phyloP scores from a whole-genome alignment of 1,140 invertebrate species.

The Drosophila baimaii region DNA sequence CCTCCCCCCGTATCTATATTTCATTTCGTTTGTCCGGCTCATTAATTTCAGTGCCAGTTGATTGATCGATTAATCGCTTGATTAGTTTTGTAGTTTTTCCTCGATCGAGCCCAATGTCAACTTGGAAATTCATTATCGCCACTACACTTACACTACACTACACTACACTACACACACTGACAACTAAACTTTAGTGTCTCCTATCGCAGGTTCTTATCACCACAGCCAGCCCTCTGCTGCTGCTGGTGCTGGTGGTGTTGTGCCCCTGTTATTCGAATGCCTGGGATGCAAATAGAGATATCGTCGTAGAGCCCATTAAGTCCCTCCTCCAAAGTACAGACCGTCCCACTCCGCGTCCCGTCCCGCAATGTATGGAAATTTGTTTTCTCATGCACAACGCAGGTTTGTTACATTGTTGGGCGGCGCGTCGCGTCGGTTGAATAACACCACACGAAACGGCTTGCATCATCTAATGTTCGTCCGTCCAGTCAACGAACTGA shows the following conservation, averaged over 20 bases:
- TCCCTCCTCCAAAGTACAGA: conserved; percentile 11
- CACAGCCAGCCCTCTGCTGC: neutral
- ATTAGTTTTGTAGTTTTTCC: conserved; percentile 57
- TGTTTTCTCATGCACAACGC: conserved; percentile 51
- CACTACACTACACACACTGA: neutral
- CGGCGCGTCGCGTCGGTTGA: conserved; percentile 24
- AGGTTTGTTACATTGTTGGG: conserved; percentile 31
- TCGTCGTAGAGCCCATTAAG: conserved; percentile 35
- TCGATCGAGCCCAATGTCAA: conserved; percentile 50
- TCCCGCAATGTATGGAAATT: conserved; percentile 26
- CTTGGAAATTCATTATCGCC: conserved; percentile 62
- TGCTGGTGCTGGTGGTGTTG: neutral
- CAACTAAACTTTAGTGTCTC: neutral
- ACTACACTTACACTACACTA: neutral
- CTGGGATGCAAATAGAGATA: conserved; percentile 21
- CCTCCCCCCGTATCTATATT: conserved; percentile 30
- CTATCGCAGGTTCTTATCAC: conserved; percentile 11
- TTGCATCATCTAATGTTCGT: conserved; percentile 32
- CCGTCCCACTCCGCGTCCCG: neutral
- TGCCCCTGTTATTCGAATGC: neutral
- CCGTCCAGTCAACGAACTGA: conserved; percentile 25
- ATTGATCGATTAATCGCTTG: conserved; percentile 80
- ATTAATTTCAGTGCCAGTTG: conserved; percentile 69
- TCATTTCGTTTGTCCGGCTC: conserved; percentile 27
- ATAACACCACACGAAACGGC: conserved; percentile 38